Conservation (phyloP, 2,888 invertebrate genomes). For the Cerceris ruficornis region DNA sequence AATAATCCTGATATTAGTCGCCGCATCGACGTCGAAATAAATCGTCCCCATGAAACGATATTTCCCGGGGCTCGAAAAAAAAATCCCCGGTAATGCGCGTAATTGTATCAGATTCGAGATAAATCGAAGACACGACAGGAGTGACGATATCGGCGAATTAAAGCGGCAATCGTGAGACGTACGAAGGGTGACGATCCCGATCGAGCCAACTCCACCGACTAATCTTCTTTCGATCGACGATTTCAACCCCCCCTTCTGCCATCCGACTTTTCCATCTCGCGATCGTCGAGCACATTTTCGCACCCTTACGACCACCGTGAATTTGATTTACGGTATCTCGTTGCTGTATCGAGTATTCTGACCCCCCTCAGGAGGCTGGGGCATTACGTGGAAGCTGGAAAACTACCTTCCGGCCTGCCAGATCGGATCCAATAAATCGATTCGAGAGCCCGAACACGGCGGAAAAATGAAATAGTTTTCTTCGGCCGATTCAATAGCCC, state of each 20-base stretch:
- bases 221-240: constrained; percentile 40
- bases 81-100: too few relatives aligned
- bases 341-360: constrained; percentile 5
- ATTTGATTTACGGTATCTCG: constrained; percentile 44
- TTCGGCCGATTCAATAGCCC: constrained; percentile 22
- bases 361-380: constrained; percentile 3
- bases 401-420: constrained; percentile 25
- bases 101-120: too few relatives aligned
- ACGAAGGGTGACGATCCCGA: background rate
- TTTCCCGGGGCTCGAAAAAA: too few relatives aligned
- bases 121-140: too few relatives aligned
- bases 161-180: too few relatives aligned
- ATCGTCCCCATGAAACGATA: too few relatives aligned
- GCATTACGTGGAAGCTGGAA: constrained; percentile 19
- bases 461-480: constrained; percentile 26
- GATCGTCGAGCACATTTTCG: constrained; percentile 8
- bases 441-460: background rate
- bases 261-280: constrained; percentile 1
- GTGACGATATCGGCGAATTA: too few relatives aligned
- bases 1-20: too few relatives aligned
- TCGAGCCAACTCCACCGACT: constrained; percentile 17
- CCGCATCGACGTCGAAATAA: too few relatives aligned
- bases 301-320: constrained; percentile 4
- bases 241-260: constrained; percentile 23
- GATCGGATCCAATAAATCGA: constrained; percentile 41